Conservation (phyloP, 2,888 invertebrate species). For the Theristus sp. region DNA sequence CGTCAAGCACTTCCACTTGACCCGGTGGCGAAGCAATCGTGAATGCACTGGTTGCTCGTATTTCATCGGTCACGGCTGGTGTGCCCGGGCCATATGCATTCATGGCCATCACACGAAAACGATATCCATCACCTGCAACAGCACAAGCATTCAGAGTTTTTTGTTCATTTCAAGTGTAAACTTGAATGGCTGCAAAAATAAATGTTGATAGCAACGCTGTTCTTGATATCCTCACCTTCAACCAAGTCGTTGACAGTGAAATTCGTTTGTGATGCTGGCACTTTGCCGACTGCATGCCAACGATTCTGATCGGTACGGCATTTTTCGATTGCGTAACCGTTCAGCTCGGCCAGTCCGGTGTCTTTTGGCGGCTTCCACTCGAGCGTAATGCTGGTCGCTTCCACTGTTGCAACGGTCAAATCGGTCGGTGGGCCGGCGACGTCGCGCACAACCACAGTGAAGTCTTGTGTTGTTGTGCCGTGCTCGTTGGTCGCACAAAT, state of each 20-base stretch:
- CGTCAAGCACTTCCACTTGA: too few species aligned
- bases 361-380: not conserved
- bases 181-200: too few species aligned
- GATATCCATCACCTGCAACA: not conserved
- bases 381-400: not conserved
- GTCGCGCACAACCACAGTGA: not conserved
- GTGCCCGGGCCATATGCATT: not conserved
- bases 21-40: not conserved
- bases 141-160: too few species aligned
- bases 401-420: not conserved
- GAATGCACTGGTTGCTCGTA: not conserved
- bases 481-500: not conserved
- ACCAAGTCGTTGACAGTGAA: not conserved
- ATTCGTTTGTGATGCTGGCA: not conserved
- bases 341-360: not conserved
- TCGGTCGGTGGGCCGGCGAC: not conserved
- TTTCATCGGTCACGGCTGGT: not conserved
- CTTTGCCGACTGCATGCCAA: not conserved
- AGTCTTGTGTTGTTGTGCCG: not conserved
- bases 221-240: too few species aligned
- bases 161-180: too few species aligned
- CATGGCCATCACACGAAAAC: not conserved
- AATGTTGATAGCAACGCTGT: too few species aligned
- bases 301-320: not conserved
- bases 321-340: not conserved